phyloP scores from a whole-genome alignment of 2,888 invertebrate genomes.

The Agrilus cyanescens region DNA sequence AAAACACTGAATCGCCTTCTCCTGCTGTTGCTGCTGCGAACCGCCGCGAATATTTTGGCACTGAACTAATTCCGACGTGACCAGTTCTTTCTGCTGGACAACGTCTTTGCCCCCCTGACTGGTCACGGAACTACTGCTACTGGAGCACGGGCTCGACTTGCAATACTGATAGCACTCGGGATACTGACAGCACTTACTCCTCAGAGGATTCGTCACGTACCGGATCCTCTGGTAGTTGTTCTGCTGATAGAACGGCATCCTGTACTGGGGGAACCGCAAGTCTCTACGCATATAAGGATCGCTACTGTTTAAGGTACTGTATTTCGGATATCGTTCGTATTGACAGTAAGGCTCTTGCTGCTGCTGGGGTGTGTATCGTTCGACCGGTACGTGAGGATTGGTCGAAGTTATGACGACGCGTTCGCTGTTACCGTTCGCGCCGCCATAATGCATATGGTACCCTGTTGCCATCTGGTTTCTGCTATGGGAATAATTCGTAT shows the following conservation, averaged over 20 bases:
- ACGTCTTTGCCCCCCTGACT: slow-evolving; percentile 32
- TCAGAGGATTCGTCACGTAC: slow-evolving; percentile 30
- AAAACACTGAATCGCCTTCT: slow-evolving; percentile 35
- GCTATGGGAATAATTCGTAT: slow-evolving; percentile 16
- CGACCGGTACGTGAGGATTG: slow-evolving; percentile 58
- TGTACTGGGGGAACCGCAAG: slow-evolving; percentile 42
- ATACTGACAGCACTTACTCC: slow-evolving; percentile 33
- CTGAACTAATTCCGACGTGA: slow-evolving; percentile 8
- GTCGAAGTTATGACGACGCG: slow-evolving; percentile 46
- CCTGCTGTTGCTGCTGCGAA: slow-evolving; percentile 26
- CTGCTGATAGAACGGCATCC: slow-evolving; percentile 36
- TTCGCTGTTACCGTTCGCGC: slow-evolving; percentile 14
- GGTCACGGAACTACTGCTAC: slow-evolving; percentile 39
- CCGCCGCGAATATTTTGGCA: slow-evolving; percentile 10
- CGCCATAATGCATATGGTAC: slow-evolving; percentile 13
- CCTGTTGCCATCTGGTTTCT: slow-evolving; percentile 12
- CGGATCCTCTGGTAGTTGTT: slow-evolving; percentile 33
- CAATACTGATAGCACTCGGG: slow-evolving; percentile 30
- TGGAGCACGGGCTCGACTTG: slow-evolving; percentile 40
- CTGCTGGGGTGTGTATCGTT: slow-evolving; percentile 57
- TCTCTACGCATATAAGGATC: slow-evolving; percentile 49
- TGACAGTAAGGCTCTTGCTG: slow-evolving; percentile 47
- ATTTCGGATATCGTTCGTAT: slow-evolving; percentile 28
- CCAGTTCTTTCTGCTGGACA: slow-evolving; percentile 18
- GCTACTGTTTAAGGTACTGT: slow-evolving; percentile 28